phyloP scores from a whole-genome alignment of 64 coral and sea anemone species.

The Montipora foliosa region DNA sequence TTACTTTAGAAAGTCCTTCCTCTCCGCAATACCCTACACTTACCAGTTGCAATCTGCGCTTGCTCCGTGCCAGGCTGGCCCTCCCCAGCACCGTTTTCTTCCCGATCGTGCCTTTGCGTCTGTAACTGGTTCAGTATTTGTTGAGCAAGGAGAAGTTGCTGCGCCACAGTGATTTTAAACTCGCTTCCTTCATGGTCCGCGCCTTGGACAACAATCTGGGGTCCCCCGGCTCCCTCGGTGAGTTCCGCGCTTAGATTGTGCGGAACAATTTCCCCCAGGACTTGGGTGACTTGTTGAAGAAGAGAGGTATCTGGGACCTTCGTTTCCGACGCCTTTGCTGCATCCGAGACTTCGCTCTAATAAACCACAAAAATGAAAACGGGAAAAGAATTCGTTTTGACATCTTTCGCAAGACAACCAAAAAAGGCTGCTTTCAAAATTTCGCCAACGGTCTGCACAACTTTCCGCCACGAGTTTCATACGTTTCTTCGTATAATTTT shows the following conservation, averaged over 20 bases:
- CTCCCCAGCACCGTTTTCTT: slow-evolving; percentile 16
- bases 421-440: no score
- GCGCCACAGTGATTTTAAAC: slow-evolving; percentile 91
- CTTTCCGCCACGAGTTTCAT: no score
- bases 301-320: slow-evolving; percentile 77
- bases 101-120: slow-evolving; percentile 61
- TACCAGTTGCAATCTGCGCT: slow-evolving; percentile 85
- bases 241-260: slow-evolving; percentile 87
- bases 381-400: background rate
- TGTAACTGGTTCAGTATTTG: slow-evolving; percentile 88
- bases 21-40: slow-evolving; percentile 16
- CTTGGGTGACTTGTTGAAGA: slow-evolving; percentile 89
- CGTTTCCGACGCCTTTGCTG: slow-evolving; percentile 24
- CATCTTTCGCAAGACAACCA: no score
- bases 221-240: slow-evolving; percentile 70
- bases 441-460: no score
- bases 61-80: slow-evolving; percentile 12
- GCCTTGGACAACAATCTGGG: slow-evolving; percentile 90
- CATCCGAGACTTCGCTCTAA: slow-evolving; percentile 20
- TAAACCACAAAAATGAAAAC: background rate
- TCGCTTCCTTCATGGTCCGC: slow-evolving; percentile 79
- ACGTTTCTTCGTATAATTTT: no score
- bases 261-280: slow-evolving; percentile 86
- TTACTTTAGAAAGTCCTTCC: background rate
- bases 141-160: slow-evolving; percentile 88